Conservation (phyloP, 2,888 invertebrate genomes). For the Zonitis immaculata region DNA sequence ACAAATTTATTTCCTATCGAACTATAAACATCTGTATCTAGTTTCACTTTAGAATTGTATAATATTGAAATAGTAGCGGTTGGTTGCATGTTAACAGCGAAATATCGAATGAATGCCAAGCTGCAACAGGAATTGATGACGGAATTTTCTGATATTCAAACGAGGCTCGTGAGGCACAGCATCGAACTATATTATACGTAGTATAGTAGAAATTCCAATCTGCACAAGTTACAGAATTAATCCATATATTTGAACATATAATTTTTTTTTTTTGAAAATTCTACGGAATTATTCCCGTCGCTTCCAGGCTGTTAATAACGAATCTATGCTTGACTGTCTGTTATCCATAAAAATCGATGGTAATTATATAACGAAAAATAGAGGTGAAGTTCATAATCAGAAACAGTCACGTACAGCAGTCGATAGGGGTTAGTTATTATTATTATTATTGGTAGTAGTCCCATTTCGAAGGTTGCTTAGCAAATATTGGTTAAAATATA, state of each 20-base stretch:
- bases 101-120: background rate
- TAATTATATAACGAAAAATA: background rate
- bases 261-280: background rate
- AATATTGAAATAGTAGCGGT: background rate
- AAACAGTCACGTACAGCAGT: conserved; percentile 4
- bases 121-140: background rate
- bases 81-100: background rate
- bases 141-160: background rate
- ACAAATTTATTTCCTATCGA: background rate
- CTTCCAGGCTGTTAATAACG: background rate
- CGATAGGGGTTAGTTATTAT: conserved; percentile 2
- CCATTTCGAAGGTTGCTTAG: conserved; percentile 4
- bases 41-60: background rate
- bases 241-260: background rate
- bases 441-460: conserved; percentile 16
- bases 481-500: conserved; percentile 8
- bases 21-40: background rate
- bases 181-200: too few species aligned
- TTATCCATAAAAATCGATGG: background rate
- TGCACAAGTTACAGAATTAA: background rate
- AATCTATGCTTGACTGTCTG: background rate
- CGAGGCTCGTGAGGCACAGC: background rate
- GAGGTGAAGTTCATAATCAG: conserved; percentile 9
- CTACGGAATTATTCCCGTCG: background rate
- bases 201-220: background rate